Evolutionary conservation across 2,888 invertebrate genomes (phyloP).

Genomic region (Arenicola marina): DNA sequence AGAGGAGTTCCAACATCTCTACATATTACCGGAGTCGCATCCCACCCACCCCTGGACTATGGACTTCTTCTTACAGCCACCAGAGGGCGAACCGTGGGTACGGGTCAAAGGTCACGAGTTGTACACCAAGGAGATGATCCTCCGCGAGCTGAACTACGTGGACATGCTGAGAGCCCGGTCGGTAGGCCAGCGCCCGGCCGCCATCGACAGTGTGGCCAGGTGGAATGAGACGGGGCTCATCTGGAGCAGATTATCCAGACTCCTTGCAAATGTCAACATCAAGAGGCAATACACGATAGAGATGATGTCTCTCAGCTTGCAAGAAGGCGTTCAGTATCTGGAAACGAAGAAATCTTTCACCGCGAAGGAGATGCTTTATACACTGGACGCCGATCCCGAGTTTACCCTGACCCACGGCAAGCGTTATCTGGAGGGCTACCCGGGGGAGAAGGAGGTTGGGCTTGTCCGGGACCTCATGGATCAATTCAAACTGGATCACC

Average conservation of each 20-base stretch:
- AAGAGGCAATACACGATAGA: slow-evolving; percentile 6
- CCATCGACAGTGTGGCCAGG: slow-evolving; percentile 6
- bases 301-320: slow-evolving; percentile 6
- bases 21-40: not conserved
- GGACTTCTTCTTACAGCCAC: slow-evolving; percentile 10
- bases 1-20: slow-evolving; percentile 11
- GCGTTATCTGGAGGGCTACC: not conserved
- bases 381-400: slow-evolving; percentile 4
- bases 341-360: slow-evolving; percentile 13
- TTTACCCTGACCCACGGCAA: not conserved
- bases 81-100: slow-evolving; percentile 9
- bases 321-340: slow-evolving; percentile 19
- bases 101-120: slow-evolving; percentile 6
- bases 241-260: slow-evolving; percentile 7
- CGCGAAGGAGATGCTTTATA: slow-evolving; percentile 1
- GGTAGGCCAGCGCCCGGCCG: not conserved
- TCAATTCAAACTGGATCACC: not conserved
- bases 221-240: slow-evolving; percentile 19
- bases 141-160: slow-evolving; percentile 6
- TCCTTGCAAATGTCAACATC: slow-evolving; percentile 8
- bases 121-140: slow-evolving; percentile 9
- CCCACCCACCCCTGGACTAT: slow-evolving; percentile 2
- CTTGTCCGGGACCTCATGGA: not conserved
- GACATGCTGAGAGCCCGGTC: not conserved
- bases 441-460: not conserved